A percentile compares a stretch with the other conserved stretches of the same genome.
These are phyloP conservation scores for Liolophura sinensis DNA, from an alignment of 1,140 invertebrate species.

Conservation along the genomic window DNA sequence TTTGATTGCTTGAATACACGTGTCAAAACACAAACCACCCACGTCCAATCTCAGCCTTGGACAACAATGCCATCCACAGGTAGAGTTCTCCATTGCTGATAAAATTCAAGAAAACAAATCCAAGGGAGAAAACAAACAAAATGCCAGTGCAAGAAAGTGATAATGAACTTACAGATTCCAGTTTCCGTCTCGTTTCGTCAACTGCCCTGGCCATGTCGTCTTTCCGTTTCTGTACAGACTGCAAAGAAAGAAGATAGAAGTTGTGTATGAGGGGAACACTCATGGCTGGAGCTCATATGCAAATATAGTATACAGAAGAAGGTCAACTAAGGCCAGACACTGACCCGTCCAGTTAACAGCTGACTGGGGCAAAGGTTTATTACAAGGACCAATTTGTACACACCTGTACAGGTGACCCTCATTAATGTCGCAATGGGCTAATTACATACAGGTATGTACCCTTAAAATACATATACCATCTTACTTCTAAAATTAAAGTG, in stretches of 20 bases:
- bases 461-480: too few species aligned
- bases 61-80: not conserved
- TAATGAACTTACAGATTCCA: constrained; percentile 42
- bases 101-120: not conserved
- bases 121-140: not conserved
- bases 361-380: too few species aligned
- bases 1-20: not conserved
- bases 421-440: too few species aligned
- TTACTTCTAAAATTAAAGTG: too few species aligned
- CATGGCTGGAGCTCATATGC: too few species aligned
- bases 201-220: constrained; percentile 49
- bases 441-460: too few species aligned
- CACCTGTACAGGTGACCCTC: too few species aligned
- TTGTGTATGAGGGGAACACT: too few species aligned
- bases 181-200: constrained; percentile 45
- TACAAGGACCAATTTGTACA: too few species aligned
- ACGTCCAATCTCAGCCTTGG: not conserved
- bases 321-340: too few species aligned
- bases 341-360: too few species aligned
- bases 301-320: too few species aligned
- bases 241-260: constrained; percentile 10
- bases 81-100: not conserved
- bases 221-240: constrained; percentile 45
- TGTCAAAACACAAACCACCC: not conserved
- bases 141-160: not conserved